Conservation (phyloP, 2,113 vertebrate genomes). For the Odobenus rosmarus region DNA sequence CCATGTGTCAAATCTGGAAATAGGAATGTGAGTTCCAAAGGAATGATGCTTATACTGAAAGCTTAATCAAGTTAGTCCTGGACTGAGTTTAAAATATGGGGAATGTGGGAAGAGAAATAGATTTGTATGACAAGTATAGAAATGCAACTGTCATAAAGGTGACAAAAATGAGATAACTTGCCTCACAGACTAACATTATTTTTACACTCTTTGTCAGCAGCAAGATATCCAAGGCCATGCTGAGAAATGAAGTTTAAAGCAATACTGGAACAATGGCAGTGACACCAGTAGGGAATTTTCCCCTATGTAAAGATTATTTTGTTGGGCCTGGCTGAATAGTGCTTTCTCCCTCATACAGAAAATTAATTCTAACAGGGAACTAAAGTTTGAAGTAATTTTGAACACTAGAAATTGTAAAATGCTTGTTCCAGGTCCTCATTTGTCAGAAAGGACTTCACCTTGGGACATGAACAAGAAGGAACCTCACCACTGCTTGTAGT, state of each 20-base stretch:
- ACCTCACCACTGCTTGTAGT: conserved; percentile 34
- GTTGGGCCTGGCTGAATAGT: neutral
- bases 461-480: conserved; percentile 36
- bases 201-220: conserved; percentile 49
- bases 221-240: conserved; percentile 21
- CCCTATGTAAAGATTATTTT: neutral
- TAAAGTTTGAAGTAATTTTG: conserved; percentile 45
- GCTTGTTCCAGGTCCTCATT: conserved; percentile 43
- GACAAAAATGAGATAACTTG: conserved; percentile 49
- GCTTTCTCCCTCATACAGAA: conserved; percentile 17
- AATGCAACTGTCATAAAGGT: conserved; percentile 29
- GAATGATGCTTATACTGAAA: neutral
- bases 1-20: neutral
- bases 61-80: neutral
- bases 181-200: neutral
- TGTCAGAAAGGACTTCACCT: conserved; percentile 55
- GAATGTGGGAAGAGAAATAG: neutral
- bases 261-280: neutral
- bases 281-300: neutral
- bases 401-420: conserved; percentile 44
- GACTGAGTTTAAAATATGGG: conserved; percentile 36
- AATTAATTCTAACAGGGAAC: conserved; percentile 60
- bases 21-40: neutral
- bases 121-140: neutral
- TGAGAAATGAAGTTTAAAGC: conserved; percentile 40